phyloP scores from a whole-genome alignment of 2,797 vertebrate genomes.

The Myripristis jacobus region DNA sequence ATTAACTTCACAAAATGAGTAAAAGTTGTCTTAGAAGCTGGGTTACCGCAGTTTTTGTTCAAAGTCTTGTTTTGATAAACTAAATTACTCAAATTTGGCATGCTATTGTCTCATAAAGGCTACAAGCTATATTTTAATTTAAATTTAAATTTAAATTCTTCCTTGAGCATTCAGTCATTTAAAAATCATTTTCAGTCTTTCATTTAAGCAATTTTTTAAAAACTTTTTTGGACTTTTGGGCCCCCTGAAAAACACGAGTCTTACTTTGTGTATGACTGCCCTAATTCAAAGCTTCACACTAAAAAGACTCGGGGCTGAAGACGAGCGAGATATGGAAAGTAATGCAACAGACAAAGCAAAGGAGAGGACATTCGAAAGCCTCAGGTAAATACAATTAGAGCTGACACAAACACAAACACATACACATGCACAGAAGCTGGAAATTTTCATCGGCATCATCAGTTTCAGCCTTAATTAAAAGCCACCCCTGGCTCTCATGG shows the following conservation, averaged over 20 bases:
- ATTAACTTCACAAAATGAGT: too few relatives aligned
- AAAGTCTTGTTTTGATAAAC: too few relatives aligned
- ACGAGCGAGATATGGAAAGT: too few relatives aligned
- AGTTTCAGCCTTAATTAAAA: slow-evolving; percentile 50
- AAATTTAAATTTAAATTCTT: too few relatives aligned
- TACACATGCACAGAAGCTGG: background rate
- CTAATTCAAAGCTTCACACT: slow-evolving; percentile 4
- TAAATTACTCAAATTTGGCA: too few relatives aligned
- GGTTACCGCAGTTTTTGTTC: too few relatives aligned
- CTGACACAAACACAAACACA: slow-evolving; percentile 14
- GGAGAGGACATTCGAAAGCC: slow-evolving; percentile 12
- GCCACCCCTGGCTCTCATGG: slow-evolving; percentile 38
- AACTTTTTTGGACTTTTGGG: background rate
- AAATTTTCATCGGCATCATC: slow-evolving; percentile 18
- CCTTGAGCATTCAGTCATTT: too few relatives aligned
- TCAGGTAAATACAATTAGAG: slow-evolving; percentile 12
- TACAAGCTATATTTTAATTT: background rate
- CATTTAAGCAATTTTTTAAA: background rate
- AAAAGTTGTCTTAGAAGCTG: too few relatives aligned
- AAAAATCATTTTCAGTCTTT: too few relatives aligned
- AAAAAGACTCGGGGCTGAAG: background rate
- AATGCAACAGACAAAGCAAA: slow-evolving; percentile 7
- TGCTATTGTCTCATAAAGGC: too few relatives aligned
- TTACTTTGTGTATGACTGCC: background rate
- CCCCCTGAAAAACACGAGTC: too few relatives aligned